These are phyloP conservation scores for Sebastolobus altivelis DNA, from an alignment of 2,797 vertebrate species.

Conservation along the genomic window DNA sequence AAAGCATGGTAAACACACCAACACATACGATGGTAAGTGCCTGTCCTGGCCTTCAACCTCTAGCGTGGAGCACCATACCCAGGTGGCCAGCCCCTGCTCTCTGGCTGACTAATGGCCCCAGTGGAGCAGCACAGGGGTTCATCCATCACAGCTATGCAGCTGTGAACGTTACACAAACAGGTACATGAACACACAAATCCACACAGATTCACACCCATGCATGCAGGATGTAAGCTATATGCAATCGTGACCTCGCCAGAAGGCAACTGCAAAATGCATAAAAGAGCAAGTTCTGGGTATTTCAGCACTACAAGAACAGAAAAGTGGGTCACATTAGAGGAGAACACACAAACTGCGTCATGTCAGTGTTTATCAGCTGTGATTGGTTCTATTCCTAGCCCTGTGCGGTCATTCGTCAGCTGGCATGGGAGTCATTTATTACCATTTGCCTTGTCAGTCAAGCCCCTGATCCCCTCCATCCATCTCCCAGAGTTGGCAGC, in stretches of 20 bases:
- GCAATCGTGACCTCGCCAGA: neutral
- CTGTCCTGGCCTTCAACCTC: slow-evolving; percentile 73
- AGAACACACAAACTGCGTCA: slow-evolving; percentile 44
- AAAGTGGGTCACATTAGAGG: slow-evolving; percentile 27
- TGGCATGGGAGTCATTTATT: slow-evolving; percentile 70
- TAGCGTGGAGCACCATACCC: slow-evolving; percentile 38
- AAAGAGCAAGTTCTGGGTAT: neutral
- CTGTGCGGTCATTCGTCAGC: slow-evolving; percentile 55
- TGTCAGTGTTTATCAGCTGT: slow-evolving; percentile 66
- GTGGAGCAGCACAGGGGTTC: slow-evolving; percentile 60
- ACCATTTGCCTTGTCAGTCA: slow-evolving; percentile 77
- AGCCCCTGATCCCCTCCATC: slow-evolving; percentile 64
- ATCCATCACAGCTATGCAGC: slow-evolving; percentile 71
- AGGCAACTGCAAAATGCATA: slow-evolving; percentile 12
- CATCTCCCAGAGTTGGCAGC: slow-evolving; percentile 48
- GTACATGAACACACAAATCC: slow-evolving; percentile 12
- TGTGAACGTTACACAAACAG: slow-evolving; percentile 36
- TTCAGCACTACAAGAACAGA: neutral
- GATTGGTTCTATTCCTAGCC: slow-evolving; percentile 60
- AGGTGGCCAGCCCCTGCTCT: slow-evolving; percentile 67
- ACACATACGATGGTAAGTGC: slow-evolving; percentile 18
- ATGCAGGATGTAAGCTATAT: neutral
- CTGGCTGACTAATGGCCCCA: slow-evolving; percentile 78
- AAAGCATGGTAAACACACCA: neutral
- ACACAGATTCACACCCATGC: neutral